These are phyloP conservation scores for Eilema caniola DNA, from an alignment of 2,888 invertebrate genomes.

Conservation along the genomic window DNA sequence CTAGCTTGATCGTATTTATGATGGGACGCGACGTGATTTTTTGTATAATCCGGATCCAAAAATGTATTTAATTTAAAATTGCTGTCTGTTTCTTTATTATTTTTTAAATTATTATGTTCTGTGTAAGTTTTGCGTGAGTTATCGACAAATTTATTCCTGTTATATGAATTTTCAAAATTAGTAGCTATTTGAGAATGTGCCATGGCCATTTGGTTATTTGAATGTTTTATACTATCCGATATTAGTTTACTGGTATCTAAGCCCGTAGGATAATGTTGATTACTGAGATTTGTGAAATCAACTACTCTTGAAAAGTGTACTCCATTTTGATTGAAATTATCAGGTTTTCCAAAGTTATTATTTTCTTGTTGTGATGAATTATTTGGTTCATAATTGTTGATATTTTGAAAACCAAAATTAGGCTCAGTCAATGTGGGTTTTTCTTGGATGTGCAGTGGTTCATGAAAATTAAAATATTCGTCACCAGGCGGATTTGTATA, in stretches of 20 bases:
- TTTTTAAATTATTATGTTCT: constrained; percentile 55
- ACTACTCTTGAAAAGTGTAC: constrained; percentile 74
- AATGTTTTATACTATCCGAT: constrained; percentile 55
- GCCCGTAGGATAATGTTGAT: constrained; percentile 66
- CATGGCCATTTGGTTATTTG: constrained; percentile 50
- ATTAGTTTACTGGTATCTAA: constrained; percentile 67
- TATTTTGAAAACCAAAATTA: constrained; percentile 57
- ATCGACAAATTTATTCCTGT: constrained; percentile 55
- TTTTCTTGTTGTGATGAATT: constrained; percentile 55
- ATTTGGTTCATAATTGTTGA: constrained; percentile 54
- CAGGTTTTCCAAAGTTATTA: constrained; percentile 59
- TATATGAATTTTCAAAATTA: constrained; percentile 51
- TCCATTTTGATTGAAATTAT: constrained; percentile 52
- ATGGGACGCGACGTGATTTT: constrained; percentile 53
- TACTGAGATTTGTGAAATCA: constrained; percentile 73
- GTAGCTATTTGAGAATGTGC: constrained; percentile 55
- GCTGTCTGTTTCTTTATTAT: constrained; percentile 54
- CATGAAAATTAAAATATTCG: constrained; percentile 57
- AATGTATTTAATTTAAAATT: constrained; percentile 54
- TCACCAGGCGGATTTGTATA: constrained; percentile 58
- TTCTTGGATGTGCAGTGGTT: constrained; percentile 56
- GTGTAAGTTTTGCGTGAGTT: constrained; percentile 47
- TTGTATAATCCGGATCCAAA: constrained; percentile 51
- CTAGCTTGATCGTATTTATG: constrained; percentile 55
- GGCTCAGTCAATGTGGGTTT: constrained; percentile 61